phyloP scores from a whole-genome alignment of 2,888 invertebrate species.

The Agrochola circellaris region DNA sequence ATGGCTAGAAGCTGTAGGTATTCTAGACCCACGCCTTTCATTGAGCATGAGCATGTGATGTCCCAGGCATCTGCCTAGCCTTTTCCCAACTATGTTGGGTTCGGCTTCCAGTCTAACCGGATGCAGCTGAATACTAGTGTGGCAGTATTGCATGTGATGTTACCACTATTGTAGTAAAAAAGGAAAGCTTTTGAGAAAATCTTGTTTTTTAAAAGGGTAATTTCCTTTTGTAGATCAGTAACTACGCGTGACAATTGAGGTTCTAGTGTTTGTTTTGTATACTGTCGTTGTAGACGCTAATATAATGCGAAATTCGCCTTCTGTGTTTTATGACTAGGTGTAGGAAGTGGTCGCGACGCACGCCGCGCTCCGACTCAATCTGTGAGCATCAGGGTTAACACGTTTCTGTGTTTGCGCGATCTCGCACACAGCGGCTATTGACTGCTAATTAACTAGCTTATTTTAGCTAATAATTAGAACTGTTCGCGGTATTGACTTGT shows the following conservation, averaged over 20 bases:
- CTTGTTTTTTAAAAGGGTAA: neutral
- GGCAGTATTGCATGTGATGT: neutral
- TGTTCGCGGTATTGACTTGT: neutral
- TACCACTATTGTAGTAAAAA: neutral
- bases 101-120: neutral
- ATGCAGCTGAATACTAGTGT: neutral
- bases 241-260: neutral
- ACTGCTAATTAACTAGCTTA: constrained; percentile 57
- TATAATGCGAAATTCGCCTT: neutral
- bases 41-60: neutral
- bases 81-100: too few species aligned
- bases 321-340: neutral
- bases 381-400: constrained; percentile 49
- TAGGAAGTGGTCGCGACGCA: constrained; percentile 1
- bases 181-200: neutral
- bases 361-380: constrained; percentile 31
- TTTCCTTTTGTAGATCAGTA: neutral
- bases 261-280: neutral
- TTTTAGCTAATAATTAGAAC: constrained; percentile 29
- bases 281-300: neutral
- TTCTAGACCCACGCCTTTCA: neutral
- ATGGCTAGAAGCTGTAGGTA: neutral
- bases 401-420: constrained; percentile 45
- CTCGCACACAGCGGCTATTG: constrained; percentile 44
- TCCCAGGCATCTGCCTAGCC: neutral